Evolutionary conservation across 2,113 vertebrate genomes (phyloP), one percentile per base, ranked within the genome.

Genomic region (Zosterops borbonicus): DNA sequence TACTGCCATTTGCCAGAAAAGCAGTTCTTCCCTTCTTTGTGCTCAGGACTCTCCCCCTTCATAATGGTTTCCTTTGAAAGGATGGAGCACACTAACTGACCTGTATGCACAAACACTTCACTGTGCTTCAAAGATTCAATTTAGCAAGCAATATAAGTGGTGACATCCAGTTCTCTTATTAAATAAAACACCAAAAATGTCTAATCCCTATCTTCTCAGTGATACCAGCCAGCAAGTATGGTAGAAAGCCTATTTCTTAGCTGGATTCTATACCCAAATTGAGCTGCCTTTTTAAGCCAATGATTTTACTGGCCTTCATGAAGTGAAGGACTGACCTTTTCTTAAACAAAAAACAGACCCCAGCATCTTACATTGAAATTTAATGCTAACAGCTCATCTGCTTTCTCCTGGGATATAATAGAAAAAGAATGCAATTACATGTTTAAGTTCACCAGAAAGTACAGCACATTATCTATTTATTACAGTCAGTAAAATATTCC

Each of bases 61-160:
- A 49, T 92, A 85, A 55, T 69, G 88, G 79, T 83, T 94, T 95
- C 92, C 77, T 90, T 96, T 89, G 64, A 95, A 95, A 92, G 62
- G 41, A 94, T 18, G 60, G 21, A 93, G 31, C 37, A 39, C 42
- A 8, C 23, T 79, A 5, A n/a, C 62, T 82, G 8, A 81, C 53
- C 69, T 89, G 25, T 56, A 73, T 25, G 25, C 35, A 55, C 21
- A 50, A 55, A 50, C 16, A 59, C 27, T 56, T 67, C 15, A 12
- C 20, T 28, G 16, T 37, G 84, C 82, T 64, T 88, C 58, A 65
- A 65, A 83, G 50, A 69, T 67, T 25, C 53, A 78, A 56, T 93
- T 87, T 73, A 91, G 20, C 41, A 62, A 69, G 24, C 7, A 68
- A 65, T 11, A 1, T 64, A 69, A 74, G 28, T 70, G 55, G 64